Evolutionary conservation across 2,113 vertebrate genomes (phyloP).

Genomic region (Turdus rufiventris): DNA sequence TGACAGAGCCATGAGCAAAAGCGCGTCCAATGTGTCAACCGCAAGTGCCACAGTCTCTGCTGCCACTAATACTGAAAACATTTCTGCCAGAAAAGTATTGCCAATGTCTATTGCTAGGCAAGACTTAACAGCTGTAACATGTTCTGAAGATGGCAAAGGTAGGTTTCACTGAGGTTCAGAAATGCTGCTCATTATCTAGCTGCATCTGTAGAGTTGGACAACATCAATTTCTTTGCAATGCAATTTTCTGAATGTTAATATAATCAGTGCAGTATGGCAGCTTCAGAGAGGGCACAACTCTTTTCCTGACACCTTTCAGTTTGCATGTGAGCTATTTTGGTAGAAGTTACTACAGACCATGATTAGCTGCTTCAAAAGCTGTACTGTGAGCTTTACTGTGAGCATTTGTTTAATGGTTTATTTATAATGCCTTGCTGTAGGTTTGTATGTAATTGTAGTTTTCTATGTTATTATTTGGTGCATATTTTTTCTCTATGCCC

Average conservation of each 20-base stretch:
- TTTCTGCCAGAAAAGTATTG: slow-evolving; percentile 82
- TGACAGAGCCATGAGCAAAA: slow-evolving; percentile 61
- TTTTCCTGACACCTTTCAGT: background rate
- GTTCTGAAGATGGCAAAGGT: slow-evolving; percentile 80
- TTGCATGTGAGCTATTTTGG: background rate
- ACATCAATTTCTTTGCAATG: background rate
- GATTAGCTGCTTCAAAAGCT: background rate
- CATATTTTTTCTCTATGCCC: background rate
- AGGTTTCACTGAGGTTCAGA: slow-evolving; percentile 54
- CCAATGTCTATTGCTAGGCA: slow-evolving; percentile 90
- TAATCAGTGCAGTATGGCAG: background rate
- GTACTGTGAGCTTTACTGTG: background rate
- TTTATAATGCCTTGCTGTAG: background rate
- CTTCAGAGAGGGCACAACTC: background rate
- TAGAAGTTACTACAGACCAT: background rate
- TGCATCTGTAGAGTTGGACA: background rate
- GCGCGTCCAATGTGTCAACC: slow-evolving; percentile 76
- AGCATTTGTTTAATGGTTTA: background rate
- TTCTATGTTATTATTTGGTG: background rate
- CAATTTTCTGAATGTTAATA: background rate
- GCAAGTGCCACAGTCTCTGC: slow-evolving; percentile 83
- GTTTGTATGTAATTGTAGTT: background rate
- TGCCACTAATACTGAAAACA: slow-evolving; percentile 70
- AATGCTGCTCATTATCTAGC: background rate
- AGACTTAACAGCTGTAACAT: slow-evolving; percentile 49